phyloP scores from a whole-genome alignment of 2,888 invertebrate genomes.

The Drosophila cracens region DNA sequence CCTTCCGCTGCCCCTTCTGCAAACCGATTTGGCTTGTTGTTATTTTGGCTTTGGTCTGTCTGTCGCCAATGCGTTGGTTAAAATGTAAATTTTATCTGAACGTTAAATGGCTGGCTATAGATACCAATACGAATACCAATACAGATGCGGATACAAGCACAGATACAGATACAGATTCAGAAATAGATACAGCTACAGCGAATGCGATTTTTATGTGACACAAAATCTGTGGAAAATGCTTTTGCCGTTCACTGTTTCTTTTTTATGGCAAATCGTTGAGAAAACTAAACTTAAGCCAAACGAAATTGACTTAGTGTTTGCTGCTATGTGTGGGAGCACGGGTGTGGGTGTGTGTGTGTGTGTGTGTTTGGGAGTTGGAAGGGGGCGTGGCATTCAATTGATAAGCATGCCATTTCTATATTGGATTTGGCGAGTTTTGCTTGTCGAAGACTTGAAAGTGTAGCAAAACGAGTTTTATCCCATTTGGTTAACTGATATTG shows the following conservation, averaged over 20 bases:
- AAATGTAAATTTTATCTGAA: slow-evolving; percentile 70
- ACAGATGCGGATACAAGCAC: slow-evolving; percentile 22
- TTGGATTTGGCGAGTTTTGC: slow-evolving; percentile 28
- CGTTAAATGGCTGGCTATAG: slow-evolving; percentile 61
- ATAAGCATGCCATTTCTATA: slow-evolving; percentile 36
- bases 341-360: slow-evolving; percentile 10
- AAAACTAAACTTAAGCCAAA: slow-evolving; percentile 60
- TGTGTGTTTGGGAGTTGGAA: neutral
- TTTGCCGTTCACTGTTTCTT: slow-evolving; percentile 40
- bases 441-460: slow-evolving; percentile 23
- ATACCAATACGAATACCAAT: slow-evolving; percentile 20
- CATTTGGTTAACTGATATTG: slow-evolving; percentile 8
- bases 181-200: slow-evolving; percentile 29
- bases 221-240: slow-evolving; percentile 65
- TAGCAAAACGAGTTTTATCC: slow-evolving; percentile 12
- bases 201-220: slow-evolving; percentile 64
- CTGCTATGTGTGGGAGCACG: neutral
- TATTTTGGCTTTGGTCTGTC: slow-evolving; percentile 34
- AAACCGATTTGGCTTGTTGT: slow-evolving; percentile 30
- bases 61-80: slow-evolving; percentile 41
- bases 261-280: slow-evolving; percentile 50
- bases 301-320: slow-evolving; percentile 56
- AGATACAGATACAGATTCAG: slow-evolving; percentile 18
- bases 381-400: slow-evolving; percentile 21
- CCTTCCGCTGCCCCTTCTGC: neutral